Base-by-base conservation (phyloP, 2,113 vertebrate species). In the Clarias magur region DNA sequence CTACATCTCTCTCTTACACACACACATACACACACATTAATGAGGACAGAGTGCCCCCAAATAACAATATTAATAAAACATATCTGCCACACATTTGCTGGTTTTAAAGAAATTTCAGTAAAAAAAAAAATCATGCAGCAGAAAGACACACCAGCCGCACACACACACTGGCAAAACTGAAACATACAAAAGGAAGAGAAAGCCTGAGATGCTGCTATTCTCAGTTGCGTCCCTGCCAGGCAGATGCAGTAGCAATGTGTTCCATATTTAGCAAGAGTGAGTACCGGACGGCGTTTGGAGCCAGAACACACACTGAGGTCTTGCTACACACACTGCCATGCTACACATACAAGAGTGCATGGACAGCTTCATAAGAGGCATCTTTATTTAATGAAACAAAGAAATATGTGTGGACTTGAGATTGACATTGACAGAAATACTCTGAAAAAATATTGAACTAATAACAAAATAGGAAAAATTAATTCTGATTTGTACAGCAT, bases 21-120 rank as follows among this genome's bases (percentile, higher is more conserved):
- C 86, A 75, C 80, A 63, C 70, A 83, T 25, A 78, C 81, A 87
- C 80, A 87, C n/a, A 38, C 16, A n/a, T 8, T 84, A 84, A 83
- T 84, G 72, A 84, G 82, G 73, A 88, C 82, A 88, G 81, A 54
- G 53, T 19, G 72, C 53, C 81, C n/a, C 48, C 27, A 83, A 63
- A 84, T 84, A 80, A 60, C 68, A 73, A 70, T 34, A 87, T 83
- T 76, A 87, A 87, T 87, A 87, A 87, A 87, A 87, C 86, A 87
- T 87, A 65, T 54, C 81, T 84, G 27, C 78, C 19, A 60, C 62
- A 82, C 68, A 85, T 85, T 81, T 23, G 42, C 63, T 10, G 8
- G 59, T 27, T 56, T 25, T 80, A 48, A 78, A 87, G 80, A 87
- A 10, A 17, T 54, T 72, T 27, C 54, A 5, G 42, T 84, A 12